Percentiles rank a stretch among this genome's conserved stretches.
Conservation (phyloP, 2,797 vertebrate species). For the Scleropages formosus region DNA sequence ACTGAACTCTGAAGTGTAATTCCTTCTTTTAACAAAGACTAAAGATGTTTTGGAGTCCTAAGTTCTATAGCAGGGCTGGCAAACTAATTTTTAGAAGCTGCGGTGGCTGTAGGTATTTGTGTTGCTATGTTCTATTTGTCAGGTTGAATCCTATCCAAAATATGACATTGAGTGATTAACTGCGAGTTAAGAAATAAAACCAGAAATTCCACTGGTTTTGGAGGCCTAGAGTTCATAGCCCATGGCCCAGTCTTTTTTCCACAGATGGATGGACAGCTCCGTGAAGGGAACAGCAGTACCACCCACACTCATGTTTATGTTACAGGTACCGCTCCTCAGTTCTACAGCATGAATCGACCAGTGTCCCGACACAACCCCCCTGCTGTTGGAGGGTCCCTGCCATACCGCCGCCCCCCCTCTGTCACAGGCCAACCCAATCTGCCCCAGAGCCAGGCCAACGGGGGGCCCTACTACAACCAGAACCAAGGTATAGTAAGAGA, state of each 20-base stretch:
- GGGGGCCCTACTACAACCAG: slow-evolving; percentile 57
- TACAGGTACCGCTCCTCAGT: slow-evolving; percentile 86
- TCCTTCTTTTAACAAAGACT: no score
- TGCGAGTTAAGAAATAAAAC: not conserved
- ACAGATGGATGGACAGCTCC: not conserved
- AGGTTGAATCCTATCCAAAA: not conserved
- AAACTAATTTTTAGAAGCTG: not conserved
- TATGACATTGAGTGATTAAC: not conserved
- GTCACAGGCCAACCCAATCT: slow-evolving; percentile 85
- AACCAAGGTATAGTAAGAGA: slow-evolving; percentile 49
- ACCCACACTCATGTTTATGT: slow-evolving; percentile 32
- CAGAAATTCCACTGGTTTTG: not conserved
- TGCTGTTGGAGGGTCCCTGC: slow-evolving; percentile 89
- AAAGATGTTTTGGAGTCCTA: not conserved
- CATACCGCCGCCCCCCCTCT: slow-evolving; percentile 89
- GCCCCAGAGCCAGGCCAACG: slow-evolving; percentile 79
- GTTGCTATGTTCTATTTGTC: not conserved
- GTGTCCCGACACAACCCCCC: slow-evolving; percentile 77
- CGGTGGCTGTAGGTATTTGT: no score
- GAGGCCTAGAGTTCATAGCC: not conserved
- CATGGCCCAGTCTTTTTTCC: not conserved
- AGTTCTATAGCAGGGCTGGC: not conserved
- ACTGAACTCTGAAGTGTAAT: no score
- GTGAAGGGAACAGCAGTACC: slow-evolving; percentile 30
- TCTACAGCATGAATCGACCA: slow-evolving; percentile 97